Conservation (phyloP, 2,797 vertebrate species). For the Oreochromis mossambicus region DNA sequence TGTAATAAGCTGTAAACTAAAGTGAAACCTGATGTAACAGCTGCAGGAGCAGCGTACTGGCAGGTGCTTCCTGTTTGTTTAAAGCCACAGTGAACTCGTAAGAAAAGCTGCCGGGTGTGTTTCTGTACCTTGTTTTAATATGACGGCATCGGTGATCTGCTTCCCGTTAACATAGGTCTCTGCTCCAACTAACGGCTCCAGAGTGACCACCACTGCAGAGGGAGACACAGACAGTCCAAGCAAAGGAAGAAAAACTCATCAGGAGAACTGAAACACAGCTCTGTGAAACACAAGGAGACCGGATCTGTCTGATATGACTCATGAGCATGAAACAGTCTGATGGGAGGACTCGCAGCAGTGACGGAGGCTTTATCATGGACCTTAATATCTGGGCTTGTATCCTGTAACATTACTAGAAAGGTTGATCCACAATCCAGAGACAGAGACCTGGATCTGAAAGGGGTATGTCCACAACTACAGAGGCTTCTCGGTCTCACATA, state of each 20-base stretch:
- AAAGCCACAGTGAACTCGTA: no score
- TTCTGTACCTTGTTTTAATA: constrained; percentile 81
- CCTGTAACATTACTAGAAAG: background rate
- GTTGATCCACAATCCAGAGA: background rate
- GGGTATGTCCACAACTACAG: background rate
- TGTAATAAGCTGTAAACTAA: background rate
- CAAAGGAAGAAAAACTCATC: background rate
- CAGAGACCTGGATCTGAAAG: background rate
- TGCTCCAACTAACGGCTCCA: constrained; percentile 81
- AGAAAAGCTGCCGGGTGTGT: background rate
- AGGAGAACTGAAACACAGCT: background rate
- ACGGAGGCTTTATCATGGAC: background rate
- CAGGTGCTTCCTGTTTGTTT: background rate
- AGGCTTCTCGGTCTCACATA: background rate
- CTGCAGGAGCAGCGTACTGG: accelerated
- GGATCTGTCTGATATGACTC: background rate
- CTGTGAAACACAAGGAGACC: background rate
- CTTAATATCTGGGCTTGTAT: background rate
- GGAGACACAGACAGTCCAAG: background rate
- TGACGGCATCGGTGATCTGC: constrained; percentile 74
- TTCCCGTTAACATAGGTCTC: constrained; percentile 87
- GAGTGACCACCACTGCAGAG: constrained; percentile 77
- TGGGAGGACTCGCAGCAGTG: background rate
- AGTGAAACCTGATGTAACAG: background rate
- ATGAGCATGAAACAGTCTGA: background rate